Percentiles rank a stretch among this genome's conserved stretches.
Evolutionary conservation across 1,140 invertebrate species (phyloP).

Genomic region (Leptopilina boulardi): DNA sequence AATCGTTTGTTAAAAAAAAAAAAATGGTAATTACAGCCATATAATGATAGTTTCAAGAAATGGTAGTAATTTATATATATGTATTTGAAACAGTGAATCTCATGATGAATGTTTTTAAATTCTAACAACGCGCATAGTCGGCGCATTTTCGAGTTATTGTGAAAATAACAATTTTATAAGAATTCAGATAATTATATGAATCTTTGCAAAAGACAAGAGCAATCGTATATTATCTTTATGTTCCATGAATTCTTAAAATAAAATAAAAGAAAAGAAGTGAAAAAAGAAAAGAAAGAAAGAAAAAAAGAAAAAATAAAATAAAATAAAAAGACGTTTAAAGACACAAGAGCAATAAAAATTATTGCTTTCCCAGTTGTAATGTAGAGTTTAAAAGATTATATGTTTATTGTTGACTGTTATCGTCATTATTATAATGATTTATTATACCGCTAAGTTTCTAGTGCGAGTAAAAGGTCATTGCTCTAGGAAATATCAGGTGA

Average conservation of each 20-base stretch:
- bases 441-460: conserved; percentile 21
- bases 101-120: background rate
- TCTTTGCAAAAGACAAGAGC: conserved; percentile 11
- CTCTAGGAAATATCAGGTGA: conserved; percentile 27
- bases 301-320: too few relatives aligned
- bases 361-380: conserved; percentile 32
- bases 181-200: conserved; percentile 14
- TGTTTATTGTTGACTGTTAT: conserved; percentile 23
- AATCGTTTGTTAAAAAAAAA: too few relatives aligned
- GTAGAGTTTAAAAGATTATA: conserved; percentile 15
- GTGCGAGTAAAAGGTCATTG: conserved; percentile 22
- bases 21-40: too few relatives aligned
- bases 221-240: conserved; percentile 18
- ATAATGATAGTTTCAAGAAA: too few relatives aligned
- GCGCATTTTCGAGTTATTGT: background rate
- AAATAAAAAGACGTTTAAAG: conserved; percentile 9
- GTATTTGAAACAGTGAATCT: background rate
- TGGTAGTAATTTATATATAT: too few relatives aligned
- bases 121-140: background rate
- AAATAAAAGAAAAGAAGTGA: background rate
- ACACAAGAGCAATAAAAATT: conserved; percentile 14
- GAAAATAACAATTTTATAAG: conserved; percentile 15
- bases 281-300: too few relatives aligned
- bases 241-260: conserved; percentile 4
- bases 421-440: conserved; percentile 28